Percentiles rank a stretch among this genome's conserved stretches.
phyloP scores from a whole-genome alignment of 2,113 vertebrate genomes.

The Craseonycteris thonglongyai region DNA sequence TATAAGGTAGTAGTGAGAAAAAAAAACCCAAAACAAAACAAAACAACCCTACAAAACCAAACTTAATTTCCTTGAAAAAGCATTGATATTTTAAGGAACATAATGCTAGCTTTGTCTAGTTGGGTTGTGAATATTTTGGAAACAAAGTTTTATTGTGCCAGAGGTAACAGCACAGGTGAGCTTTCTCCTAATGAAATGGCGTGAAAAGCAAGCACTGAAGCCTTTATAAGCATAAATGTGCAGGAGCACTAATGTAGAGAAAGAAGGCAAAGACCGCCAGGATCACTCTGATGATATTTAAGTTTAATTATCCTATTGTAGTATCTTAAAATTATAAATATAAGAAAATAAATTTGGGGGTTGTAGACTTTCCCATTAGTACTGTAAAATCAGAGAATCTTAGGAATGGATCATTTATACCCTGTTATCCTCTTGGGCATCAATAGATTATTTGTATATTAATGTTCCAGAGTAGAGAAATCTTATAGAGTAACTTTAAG shows the following conservation, averaged over 20 bases:
- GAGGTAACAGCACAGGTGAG: conserved; percentile 8
- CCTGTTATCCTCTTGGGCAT: not conserved
- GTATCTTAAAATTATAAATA: not conserved
- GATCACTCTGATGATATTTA: not conserved
- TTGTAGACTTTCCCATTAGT: not conserved
- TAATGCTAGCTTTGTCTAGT: conserved; percentile 40
- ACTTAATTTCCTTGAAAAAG: conserved; percentile 54
- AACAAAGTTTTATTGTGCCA: conserved; percentile 51
- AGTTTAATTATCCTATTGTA: not conserved
- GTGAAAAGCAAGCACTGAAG: not conserved
- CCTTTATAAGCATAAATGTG: not conserved
- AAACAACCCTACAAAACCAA: conserved; percentile 12
- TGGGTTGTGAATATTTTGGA: conserved; percentile 41
- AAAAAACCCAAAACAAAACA: not conserved
- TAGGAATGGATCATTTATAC: not conserved
- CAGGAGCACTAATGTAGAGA: not conserved
- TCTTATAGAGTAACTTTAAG: not conserved
- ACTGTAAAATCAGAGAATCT: not conserved
- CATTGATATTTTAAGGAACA: conserved; percentile 35
- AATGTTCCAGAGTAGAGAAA: not conserved
- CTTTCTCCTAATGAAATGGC: not conserved
- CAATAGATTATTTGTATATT: not conserved
- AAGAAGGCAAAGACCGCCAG: not conserved
- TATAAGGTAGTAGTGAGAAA: conserved; percentile 18
- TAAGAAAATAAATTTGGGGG: not conserved